Conservation (phyloP, 2,797 vertebrate genomes). For the Enteromius viviparus region DNA sequence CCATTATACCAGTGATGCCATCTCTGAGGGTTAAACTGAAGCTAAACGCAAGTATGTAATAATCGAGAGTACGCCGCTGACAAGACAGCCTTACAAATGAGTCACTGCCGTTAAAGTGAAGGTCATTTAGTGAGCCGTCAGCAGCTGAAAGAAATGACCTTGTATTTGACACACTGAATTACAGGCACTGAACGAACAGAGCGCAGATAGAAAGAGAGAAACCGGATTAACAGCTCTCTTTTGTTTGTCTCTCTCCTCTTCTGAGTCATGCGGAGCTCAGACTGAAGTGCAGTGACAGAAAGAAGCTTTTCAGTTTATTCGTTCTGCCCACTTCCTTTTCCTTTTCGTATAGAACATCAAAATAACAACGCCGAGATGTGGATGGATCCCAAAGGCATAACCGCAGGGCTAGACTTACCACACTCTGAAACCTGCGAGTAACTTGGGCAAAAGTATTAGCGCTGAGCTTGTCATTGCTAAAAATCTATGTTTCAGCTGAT, state of each 20-base stretch:
- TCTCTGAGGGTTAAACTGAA: background rate
- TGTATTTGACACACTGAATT: slow-evolving; percentile 3
- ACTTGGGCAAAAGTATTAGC: background rate
- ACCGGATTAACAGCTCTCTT: slow-evolving; percentile 12
- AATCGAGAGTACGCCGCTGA: background rate
- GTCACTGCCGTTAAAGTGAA: slow-evolving; percentile 2
- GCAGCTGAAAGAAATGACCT: slow-evolving; percentile 17
- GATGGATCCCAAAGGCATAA: background rate
- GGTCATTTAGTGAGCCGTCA: background rate
- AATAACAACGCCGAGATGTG: background rate
- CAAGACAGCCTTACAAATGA: background rate
- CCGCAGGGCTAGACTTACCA: background rate
- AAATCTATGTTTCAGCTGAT: background rate
- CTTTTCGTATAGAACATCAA: background rate
- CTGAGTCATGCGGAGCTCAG: slow-evolving; percentile 28
- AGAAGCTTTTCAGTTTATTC: slow-evolving; percentile 17
- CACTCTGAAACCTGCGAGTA: background rate
- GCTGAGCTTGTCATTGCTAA: background rate
- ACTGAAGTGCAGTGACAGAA: slow-evolving; percentile 22
- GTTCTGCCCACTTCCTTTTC: slow-evolving; percentile 11
- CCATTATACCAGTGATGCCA: background rate
- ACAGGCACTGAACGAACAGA: background rate
- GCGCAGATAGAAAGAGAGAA: background rate
- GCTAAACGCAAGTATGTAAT: background rate
- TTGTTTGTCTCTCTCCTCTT: slow-evolving; percentile 25